Base-by-base conservation (phyloP, 2,888 invertebrate species). In the Entomobrya multifasciata region DNA sequence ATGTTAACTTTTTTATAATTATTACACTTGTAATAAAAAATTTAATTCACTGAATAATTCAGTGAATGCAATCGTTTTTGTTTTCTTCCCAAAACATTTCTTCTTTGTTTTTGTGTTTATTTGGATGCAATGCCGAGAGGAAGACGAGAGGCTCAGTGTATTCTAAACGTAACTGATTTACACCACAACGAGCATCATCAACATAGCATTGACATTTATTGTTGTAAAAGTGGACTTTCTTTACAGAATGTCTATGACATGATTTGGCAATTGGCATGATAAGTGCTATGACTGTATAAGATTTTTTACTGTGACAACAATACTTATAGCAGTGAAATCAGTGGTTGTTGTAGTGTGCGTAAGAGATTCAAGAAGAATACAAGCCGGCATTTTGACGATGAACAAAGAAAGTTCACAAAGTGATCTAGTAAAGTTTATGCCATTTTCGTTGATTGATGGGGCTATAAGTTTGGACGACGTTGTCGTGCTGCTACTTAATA, bases 361-460 rank as follows among this genome's bases (percentile, higher is more conserved):
- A 60, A 15, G 22, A 1, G 27, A 15, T 60, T 25, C 5, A 10
- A 27, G 27, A 60, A 57, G 22, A 11, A 20, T 47, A 27, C n/a
- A 47, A 25, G 25, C 70, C 47, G 47, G 70, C 22, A 25, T 27
- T 22, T 70, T n/a, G 25, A 44, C 44, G 15, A 70, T 2, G 47
- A 49, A 70, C 70, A 44, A 70, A 47, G 25, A 70, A 70, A 70
- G 70, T 70, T 70, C 15, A 47, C 70, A 70, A 47, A 70, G 70
- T 70, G 70, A 25, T 70, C 22, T 70, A 47, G 41, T 44, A 36
- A 41, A 62, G 10, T 11, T 62, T 62, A 27, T 70, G 47, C 65
- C 47, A 70, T 70, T 25, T n/a, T 70, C 47, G 70, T 70, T 70
- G 70, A 70, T 70, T 70, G 47, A 70, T 70, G 70, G 47, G 22